Evolutionary conservation across 2,113 vertebrate genomes (phyloP).

Genomic region (Siniperca knerii): DNA sequence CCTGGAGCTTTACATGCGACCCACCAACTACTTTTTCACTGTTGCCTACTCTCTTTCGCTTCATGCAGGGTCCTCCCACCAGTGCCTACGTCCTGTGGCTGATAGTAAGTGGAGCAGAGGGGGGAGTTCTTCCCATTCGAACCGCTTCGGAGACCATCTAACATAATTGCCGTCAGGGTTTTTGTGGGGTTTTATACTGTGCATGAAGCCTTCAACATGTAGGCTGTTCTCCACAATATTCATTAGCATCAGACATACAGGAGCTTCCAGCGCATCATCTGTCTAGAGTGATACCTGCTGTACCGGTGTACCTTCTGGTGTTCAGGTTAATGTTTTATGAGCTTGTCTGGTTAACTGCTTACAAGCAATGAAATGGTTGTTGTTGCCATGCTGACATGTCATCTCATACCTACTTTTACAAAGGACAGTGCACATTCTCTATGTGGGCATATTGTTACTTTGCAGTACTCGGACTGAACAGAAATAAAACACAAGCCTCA

Average conservation of each 20-base stretch:
- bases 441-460: background rate
- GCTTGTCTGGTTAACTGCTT: background rate
- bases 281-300: background rate
- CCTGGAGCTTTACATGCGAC: conserved; percentile 55
- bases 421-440: background rate
- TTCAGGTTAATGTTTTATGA: background rate
- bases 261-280: background rate
- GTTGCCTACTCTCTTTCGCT: conserved; percentile 54
- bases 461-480: background rate
- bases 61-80: conserved; percentile 44
- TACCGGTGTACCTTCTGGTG: background rate
- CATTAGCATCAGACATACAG: conserved; percentile 2
- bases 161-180: conserved; percentile 38
- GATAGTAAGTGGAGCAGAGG: conserved; percentile 48
- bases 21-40: conserved; percentile 43
- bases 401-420: background rate
- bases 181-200: conserved; percentile 16
- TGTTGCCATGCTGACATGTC: background rate
- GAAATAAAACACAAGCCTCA: background rate
- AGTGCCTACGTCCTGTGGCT: conserved; percentile 39
- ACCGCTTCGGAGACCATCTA: conserved; percentile 19
- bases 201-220: conserved; percentile 3
- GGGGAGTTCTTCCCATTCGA: conserved; percentile 39
- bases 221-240: background rate
- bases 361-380: background rate